Evolutionary conservation across 2,888 invertebrate genomes (phyloP).

Genomic region (Apodemia mormo): DNA sequence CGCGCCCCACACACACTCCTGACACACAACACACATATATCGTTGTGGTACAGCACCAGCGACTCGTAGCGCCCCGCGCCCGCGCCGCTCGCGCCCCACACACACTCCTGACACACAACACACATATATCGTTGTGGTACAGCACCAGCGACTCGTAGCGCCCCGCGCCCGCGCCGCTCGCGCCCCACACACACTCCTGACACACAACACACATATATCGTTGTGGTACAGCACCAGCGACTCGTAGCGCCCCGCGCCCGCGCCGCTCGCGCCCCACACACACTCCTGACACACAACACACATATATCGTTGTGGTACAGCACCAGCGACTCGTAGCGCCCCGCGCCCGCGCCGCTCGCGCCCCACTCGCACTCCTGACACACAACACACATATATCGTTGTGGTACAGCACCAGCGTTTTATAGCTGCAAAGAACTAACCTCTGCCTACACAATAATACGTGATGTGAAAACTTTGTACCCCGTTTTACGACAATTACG

Average conservation of each 20-base stretch:
- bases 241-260: slow-evolving; percentile 87
- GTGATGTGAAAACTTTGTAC: too few species aligned
- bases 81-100: slow-evolving; percentile 93
- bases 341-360: too few species aligned
- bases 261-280: slow-evolving; percentile 93
- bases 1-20: slow-evolving; percentile 93
- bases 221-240: slow-evolving; percentile 95
- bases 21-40: too few species aligned
- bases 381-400: too few species aligned
- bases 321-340: too few species aligned
- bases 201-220: too few species aligned
- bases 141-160: slow-evolving; percentile 94
- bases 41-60: slow-evolving; percentile 95
- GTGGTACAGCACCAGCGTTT: too few species aligned
- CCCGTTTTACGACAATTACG: too few species aligned
- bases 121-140: slow-evolving; percentile 97
- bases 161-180: slow-evolving; percentile 88
- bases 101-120: slow-evolving; percentile 86
- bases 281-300: slow-evolving; percentile 86
- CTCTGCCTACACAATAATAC: too few species aligned
- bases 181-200: slow-evolving; percentile 92
- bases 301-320: too few species aligned
- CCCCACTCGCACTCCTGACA: too few species aligned
- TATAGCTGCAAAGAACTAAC: too few species aligned
- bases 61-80: slow-evolving; percentile 89